Conservation (phyloP, 2,113 vertebrate genomes). For the Oplegnathus fasciatus region DNA sequence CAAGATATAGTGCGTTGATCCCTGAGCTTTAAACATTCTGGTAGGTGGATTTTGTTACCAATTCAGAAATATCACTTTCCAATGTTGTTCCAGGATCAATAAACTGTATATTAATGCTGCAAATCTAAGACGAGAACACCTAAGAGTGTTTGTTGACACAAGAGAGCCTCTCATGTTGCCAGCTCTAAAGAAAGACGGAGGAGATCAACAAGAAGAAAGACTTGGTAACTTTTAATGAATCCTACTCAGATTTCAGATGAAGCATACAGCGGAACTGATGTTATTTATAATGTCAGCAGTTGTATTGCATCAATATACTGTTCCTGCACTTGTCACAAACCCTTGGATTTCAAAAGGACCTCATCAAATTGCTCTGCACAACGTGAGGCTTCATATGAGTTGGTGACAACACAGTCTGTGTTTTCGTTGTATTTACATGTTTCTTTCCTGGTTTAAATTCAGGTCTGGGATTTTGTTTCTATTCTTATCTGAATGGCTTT, state of each 20-base stretch:
- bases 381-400: neutral
- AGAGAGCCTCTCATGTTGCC: neutral
- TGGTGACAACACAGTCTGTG: too few species aligned
- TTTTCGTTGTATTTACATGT: neutral
- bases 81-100: slow-evolving; percentile 1
- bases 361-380: neutral
- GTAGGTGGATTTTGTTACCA: neutral
- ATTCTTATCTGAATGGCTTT: slow-evolving; percentile 26
- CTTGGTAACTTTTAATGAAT: slow-evolving; percentile 42
- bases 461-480: slow-evolving; percentile 2
- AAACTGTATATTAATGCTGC: neutral
- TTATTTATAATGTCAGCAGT: slow-evolving; percentile 17
- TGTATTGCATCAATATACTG: slow-evolving; percentile 19
- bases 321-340: neutral
- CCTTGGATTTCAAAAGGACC: neutral
- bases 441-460: neutral
- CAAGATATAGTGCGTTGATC: neutral
- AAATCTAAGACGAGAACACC: neutral
- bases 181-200: neutral
- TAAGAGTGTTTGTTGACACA: neutral
- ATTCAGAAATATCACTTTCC: neutral
- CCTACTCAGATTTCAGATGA: neutral
- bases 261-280: neutral
- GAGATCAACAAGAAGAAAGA: neutral
- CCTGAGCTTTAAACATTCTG: neutral